Evolutionary conservation across 2,113 vertebrate genomes (phyloP).

Genomic region (Perca schrenkii): DNA sequence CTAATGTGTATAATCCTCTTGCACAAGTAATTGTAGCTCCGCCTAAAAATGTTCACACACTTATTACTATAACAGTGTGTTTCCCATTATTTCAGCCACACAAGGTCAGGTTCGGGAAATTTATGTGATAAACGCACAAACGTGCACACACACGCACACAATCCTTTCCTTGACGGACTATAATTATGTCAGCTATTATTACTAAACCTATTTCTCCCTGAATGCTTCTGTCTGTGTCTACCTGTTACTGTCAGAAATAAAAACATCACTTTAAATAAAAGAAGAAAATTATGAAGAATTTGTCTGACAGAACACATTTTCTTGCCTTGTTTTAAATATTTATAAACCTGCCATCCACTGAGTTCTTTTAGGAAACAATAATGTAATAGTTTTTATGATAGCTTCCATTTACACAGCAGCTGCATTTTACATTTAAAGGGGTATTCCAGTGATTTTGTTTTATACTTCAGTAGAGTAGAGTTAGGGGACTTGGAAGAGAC

Average conservation of each 20-base stretch:
- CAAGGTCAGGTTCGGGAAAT: constrained; percentile 6
- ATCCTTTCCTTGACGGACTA: constrained; percentile 1
- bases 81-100: constrained; percentile 8
- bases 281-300: not conserved
- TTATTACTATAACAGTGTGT: not conserved
- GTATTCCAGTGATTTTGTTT: not conserved
- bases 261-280: not conserved
- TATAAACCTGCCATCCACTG: not conserved
- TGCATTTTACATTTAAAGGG: not conserved
- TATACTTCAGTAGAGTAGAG: not conserved
- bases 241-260: not conserved
- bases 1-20: not conserved
- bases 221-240: constrained; percentile 8
- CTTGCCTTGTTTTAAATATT: not conserved
- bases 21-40: not conserved
- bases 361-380: not conserved
- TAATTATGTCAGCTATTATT: constrained; percentile 25
- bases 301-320: not conserved
- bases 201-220: not conserved
- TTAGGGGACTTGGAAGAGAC: no score
- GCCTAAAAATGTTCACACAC: not conserved
- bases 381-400: not conserved
- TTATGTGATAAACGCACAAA: not conserved
- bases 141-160: constrained; percentile 1
- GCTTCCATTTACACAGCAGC: not conserved